Percentiles rank a stretch among this genome's conserved stretches.
Conservation (phyloP, 2,797 vertebrate species). For the Macropodus opercularis region DNA sequence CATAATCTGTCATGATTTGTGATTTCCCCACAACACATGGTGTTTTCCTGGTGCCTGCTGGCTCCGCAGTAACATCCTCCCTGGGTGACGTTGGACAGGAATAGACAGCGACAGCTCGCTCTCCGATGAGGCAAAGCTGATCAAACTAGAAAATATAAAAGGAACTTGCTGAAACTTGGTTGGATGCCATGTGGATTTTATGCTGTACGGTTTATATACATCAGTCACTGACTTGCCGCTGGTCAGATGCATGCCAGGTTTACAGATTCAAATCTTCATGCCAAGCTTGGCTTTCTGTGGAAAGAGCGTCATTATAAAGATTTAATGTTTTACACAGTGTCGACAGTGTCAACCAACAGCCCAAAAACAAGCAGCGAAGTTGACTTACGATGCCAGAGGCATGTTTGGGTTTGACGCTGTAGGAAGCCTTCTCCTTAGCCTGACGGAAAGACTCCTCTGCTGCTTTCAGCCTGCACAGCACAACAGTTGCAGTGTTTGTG, state of each 20-base stretch:
- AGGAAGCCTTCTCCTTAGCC: slow-evolving; percentile 92
- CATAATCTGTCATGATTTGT: slow-evolving; percentile 6
- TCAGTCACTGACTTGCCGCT: slow-evolving; percentile 34
- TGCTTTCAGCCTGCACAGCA: slow-evolving; percentile 86
- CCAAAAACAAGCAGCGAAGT: not conserved
- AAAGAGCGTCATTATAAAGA: slow-evolving; percentile 15
- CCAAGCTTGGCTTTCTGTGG: slow-evolving; percentile 96
- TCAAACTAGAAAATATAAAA: slow-evolving; percentile 12
- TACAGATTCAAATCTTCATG: slow-evolving; percentile 89
- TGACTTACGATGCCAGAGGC: slow-evolving; percentile 93
- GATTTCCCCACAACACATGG: not conserved
- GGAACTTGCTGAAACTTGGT: slow-evolving; percentile 2
- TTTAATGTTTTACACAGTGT: not conserved
- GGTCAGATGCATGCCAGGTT: slow-evolving; percentile 9
- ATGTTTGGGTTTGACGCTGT: slow-evolving; percentile 95
- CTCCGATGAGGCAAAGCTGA: slow-evolving; percentile 12
- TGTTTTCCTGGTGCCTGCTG: not conserved
- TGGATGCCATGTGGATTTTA: no score
- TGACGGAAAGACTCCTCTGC: slow-evolving; percentile 92
- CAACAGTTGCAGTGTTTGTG: no score
- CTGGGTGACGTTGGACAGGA: not conserved
- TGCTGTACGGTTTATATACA: no score
- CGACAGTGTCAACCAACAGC: not conserved
- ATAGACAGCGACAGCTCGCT: slow-evolving; percentile 4
- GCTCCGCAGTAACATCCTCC: slow-evolving; percentile 7